Evolutionary conservation across 1,140 invertebrate genomes (phyloP), one percentile per base, ranked within the genome.

Genomic region (Drosophila bipectinata): DNA sequence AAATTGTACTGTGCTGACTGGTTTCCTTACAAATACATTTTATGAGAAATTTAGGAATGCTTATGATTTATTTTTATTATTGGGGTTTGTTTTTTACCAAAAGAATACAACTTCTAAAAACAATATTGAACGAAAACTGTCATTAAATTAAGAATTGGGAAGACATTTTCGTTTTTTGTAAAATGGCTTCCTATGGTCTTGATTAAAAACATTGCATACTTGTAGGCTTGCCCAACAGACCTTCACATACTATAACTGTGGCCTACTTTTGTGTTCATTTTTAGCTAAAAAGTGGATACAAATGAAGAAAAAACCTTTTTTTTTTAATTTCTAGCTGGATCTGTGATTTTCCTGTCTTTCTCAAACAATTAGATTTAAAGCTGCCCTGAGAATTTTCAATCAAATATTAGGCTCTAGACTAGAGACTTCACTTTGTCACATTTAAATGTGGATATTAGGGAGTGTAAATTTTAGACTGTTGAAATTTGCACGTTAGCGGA

Each of bases 141-240:
- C 5, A 28, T 5, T 0, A 26, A 26, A 6, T 26, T 5, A 28
- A 28, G 26, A 5, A 28, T 28, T 28, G 7, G 32, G 32, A 32
- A 32, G 9, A 7, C 32, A 32, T 32, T 32, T 9, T n/a, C 10
- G 12, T 34, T 10, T 34, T 10, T 34, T 10, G 3, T 34, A 34
- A 34, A 10, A 34, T 9, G 7, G 32, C 8, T 10, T 34, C 8
- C 32, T 3, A 9, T 10, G 8, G 8, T 8, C 1, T 34, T 10
- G 8, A 10, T 9, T 1, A 8, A 34, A 34, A 21, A 1, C 24
- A 34, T 39, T 39, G 77, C 71, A 79, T 79, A 79, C 77, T 79
- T 80, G 47, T 79, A 72, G 77, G 77, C 59, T 66, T 51, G 1
- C 0, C 5, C 9, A 15, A 24, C 1, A 30, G 4, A 15, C 12